Conservation (phyloP, 2,113 vertebrate species). For the Phalacrocorax aristotelis region DNA sequence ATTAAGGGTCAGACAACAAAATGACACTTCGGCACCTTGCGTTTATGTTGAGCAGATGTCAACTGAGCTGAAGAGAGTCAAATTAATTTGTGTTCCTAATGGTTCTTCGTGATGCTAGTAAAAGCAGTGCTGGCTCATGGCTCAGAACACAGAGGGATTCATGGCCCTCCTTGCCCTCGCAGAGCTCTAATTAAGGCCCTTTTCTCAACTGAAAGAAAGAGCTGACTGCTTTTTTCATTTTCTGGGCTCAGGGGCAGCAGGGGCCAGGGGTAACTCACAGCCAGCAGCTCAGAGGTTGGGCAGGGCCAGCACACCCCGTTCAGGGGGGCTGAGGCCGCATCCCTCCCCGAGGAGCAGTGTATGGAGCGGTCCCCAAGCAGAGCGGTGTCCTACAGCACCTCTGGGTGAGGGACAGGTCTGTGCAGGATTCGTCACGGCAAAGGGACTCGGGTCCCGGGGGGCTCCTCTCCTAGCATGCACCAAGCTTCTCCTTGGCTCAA, state of each 20-base stretch:
- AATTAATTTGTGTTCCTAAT: neutral
- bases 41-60: neutral
- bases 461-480: neutral
- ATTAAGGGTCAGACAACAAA: neutral
- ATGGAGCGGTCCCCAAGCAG: neutral
- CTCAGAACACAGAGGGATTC: neutral
- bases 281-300: neutral
- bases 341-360: accelerated
- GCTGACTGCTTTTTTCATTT: neutral
- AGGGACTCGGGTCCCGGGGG: accelerated
- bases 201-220: neutral
- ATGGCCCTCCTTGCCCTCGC: accelerated
- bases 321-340: neutral
- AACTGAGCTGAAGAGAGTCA: neutral
- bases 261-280: accelerated
- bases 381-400: neutral
- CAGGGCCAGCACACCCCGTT: accelerated
- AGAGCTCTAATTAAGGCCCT: neutral
- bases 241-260: neutral
- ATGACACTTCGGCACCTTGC: neutral
- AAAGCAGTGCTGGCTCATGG: neutral
- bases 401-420: accelerated
- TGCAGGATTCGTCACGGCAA: neutral
- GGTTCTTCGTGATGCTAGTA: neutral
- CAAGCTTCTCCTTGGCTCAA: neutral